Percentiles rank a stretch among this genome's conserved stretches.
Evolutionary conservation across 2,888 invertebrate species (phyloP).

Genomic region (Drosophila meridiana): DNA sequence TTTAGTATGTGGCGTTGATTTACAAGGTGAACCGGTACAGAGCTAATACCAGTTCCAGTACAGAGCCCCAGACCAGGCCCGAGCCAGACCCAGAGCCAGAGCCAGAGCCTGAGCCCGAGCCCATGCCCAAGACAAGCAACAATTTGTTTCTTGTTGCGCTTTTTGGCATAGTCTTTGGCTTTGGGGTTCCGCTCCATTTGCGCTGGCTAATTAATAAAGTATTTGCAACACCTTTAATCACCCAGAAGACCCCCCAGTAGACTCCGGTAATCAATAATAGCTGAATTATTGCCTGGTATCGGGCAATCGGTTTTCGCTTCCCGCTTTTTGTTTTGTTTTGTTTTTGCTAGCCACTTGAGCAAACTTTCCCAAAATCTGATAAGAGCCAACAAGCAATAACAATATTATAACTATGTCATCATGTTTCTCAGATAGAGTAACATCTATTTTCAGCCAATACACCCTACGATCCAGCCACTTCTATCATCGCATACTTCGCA

Average conservation of each 20-base stretch:
- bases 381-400: conserved; percentile 19
- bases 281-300: conserved; percentile 21
- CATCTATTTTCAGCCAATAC: conserved; percentile 9
- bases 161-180: conserved; percentile 27
- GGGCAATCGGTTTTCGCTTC: conserved; percentile 2
- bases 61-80: conserved; percentile 11
- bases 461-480: neutral
- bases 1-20: conserved; percentile 76
- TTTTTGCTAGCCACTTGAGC: conserved; percentile 23
- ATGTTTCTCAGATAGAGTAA: conserved; percentile 18
- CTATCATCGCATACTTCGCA: neutral
- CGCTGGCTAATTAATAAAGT: conserved; percentile 32
- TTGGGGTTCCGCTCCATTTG: conserved; percentile 37
- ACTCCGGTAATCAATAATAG: conserved; percentile 5
- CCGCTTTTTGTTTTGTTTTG: neutral
- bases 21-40: conserved; percentile 77
- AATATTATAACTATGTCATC: conserved; percentile 27
- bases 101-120: conserved; percentile 1
- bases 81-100: conserved; percentile 7
- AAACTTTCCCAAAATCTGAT: conserved; percentile 34
- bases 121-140: conserved; percentile 13
- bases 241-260: neutral
- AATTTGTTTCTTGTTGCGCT: conserved; percentile 12
- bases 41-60: conserved; percentile 72
- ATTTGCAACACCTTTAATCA: conserved; percentile 23